phyloP scores from a whole-genome alignment of 2,888 invertebrate genomes.

The Drosophila atroscutellata region DNA sequence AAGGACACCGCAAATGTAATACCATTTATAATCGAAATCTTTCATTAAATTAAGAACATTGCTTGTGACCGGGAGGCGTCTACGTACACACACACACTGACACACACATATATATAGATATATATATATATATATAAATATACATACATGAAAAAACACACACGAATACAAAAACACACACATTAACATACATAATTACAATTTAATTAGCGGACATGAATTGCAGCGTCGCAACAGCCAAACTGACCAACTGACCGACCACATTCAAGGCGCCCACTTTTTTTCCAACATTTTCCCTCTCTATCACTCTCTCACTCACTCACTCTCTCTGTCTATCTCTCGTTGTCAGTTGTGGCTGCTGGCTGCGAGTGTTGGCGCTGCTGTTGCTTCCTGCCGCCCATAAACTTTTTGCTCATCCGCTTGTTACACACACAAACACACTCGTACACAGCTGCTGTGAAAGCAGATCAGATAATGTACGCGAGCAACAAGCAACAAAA shows the following conservation, averaged over 20 bases:
- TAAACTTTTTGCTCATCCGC: slow-evolving; percentile 70
- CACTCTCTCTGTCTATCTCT: background rate
- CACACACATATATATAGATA: no score
- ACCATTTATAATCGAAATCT: slow-evolving; percentile 76
- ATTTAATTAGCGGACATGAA: slow-evolving; percentile 77
- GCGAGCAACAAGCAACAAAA: slow-evolving; percentile 28
- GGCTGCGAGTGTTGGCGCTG: slow-evolving; percentile 66
- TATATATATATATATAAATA: background rate
- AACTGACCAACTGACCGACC: slow-evolving; percentile 52
- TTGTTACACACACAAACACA: slow-evolving; percentile 53
- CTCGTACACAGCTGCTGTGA: slow-evolving; percentile 40
- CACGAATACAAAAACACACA: slow-evolving; percentile 41
- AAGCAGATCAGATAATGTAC: slow-evolving; percentile 66
- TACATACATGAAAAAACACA: slow-evolving; percentile 22
- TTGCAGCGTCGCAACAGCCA: slow-evolving; percentile 64
- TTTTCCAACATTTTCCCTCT: background rate
- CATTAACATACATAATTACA: slow-evolving; percentile 78
- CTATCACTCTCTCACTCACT: background rate
- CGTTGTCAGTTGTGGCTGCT: slow-evolving; percentile 20
- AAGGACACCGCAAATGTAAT: slow-evolving; percentile 61
- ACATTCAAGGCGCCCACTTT: slow-evolving; percentile 23
- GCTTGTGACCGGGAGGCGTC: slow-evolving; percentile 55
- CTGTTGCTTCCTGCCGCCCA: slow-evolving; percentile 70
- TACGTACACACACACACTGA: slow-evolving; percentile 4
- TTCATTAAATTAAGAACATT: slow-evolving; percentile 77